Conservation (phyloP, 2,113 vertebrate species). For the Eulemur macaco region DNA sequence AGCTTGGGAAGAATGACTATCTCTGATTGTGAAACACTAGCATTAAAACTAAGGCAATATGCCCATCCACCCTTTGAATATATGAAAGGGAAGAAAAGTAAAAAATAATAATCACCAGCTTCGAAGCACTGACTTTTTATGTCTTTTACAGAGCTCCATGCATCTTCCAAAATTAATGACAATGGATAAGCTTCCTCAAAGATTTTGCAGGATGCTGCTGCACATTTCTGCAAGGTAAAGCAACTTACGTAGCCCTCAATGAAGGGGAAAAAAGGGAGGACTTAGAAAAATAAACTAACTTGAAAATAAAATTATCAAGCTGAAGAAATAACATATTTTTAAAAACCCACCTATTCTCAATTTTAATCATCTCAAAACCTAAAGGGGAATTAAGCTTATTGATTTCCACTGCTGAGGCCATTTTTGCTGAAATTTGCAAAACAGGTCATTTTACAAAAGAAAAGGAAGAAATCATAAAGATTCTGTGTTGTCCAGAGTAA, state of each 20-base stretch:
- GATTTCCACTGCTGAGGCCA: conserved; percentile 56
- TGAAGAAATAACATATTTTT: conserved; percentile 54
- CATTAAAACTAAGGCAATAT: conserved; percentile 63
- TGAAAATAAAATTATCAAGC: conserved; percentile 73
- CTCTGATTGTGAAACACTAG: conserved; percentile 44
- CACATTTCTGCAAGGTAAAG: conserved; percentile 60
- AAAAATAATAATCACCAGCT: conserved; percentile 62
- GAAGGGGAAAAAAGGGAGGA: neutral
- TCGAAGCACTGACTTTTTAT: conserved; percentile 62
- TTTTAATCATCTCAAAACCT: conserved; percentile 71
- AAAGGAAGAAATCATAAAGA: conserved; percentile 32
- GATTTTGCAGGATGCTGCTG: conserved; percentile 63
- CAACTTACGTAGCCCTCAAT: conserved; percentile 60
- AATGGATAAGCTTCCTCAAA: conserved; percentile 62
- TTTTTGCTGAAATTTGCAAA: conserved; percentile 72
- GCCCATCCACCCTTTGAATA: conserved; percentile 30
- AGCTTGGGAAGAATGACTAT: conserved; percentile 28
- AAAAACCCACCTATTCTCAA: conserved; percentile 47
- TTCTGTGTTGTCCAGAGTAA: neutral
- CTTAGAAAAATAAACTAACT: conserved; percentile 71
- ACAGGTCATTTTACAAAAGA: conserved; percentile 60
- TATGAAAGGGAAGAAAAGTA: conserved; percentile 65
- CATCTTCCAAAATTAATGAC: conserved; percentile 75
- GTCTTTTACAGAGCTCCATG: conserved; percentile 62
- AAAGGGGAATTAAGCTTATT: conserved; percentile 68